Evolutionary conservation across 1,140 invertebrate species (phyloP), one percentile per base, ranked within the genome.

Genomic region (Drosophila yakuba): DNA sequence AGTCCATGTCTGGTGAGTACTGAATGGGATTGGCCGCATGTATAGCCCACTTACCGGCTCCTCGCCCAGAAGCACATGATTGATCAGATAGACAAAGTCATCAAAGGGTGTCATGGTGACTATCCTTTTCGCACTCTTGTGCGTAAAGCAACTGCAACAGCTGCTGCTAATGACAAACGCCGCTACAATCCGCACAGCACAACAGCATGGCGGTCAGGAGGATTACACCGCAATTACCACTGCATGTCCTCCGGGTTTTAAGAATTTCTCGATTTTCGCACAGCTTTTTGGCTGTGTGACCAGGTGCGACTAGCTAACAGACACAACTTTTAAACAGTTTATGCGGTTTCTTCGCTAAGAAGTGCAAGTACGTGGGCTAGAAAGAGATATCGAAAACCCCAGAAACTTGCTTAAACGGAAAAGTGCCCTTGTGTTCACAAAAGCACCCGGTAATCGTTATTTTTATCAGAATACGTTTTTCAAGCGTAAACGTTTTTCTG

Each of bases 61-160:
- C 76, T 95, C 94, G 45, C 94, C 94, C 39, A 94, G 89, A 39
- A 95, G 80, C 59, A 94, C 93, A 80, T 94, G 94, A 91, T 94
- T 94, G 20, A 94, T 91, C 35, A 95, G 80, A 92, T 94, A 94
- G 58, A 94, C 91, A 79, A 94, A 94, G 85, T 95, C 94, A 91
- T 94, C 94, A 68, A 94, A 93, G 39, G 94, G 94, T 74, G 94
- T 94, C 94, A 95, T 94, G 76, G 71, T 51, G 35, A 20, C 44
- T 61, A 43, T 61, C 20, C 17, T 20, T 59, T 44, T 69, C 23
- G 41, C 55, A 55, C 59, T 56, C 41, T 59, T 51, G 58, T 47
- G 59, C 15, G 62, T 14, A 38, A 28, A 60, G 44, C 59, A 20
- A 48, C 60, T 50, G 59, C 63, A 25, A 12, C 43, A 14, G 36